phyloP scores from a whole-genome alignment of 37 sponge, comb jelly and placozoan genomes.

The Agelas oroides region DNA sequence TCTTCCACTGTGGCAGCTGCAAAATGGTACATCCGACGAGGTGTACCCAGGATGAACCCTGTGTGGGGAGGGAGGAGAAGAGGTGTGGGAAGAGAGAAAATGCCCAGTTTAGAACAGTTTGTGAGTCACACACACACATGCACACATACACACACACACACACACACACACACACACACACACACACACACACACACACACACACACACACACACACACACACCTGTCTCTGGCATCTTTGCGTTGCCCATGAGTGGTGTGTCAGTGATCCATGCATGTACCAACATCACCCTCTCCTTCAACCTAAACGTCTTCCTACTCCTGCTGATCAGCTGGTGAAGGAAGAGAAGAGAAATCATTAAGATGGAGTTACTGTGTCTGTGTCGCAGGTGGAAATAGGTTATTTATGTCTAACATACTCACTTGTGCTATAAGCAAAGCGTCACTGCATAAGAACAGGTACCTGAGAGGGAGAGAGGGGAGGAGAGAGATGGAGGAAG shows the following conservation, averaged over 20 bases:
- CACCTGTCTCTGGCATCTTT: slow-evolving; percentile 15
- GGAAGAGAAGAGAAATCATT: too few species aligned
- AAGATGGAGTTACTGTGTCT: too few species aligned
- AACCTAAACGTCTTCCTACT: slow-evolving; percentile 62
- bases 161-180: too few species aligned
- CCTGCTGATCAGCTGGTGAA: slow-evolving; percentile 41
- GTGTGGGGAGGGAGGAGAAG: neutral
- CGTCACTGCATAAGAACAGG: slow-evolving; percentile 80
- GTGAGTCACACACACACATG: too few species aligned
- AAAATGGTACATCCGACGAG: slow-evolving; percentile 65
- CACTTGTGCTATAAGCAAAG: slow-evolving; percentile 82
- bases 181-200: too few species aligned
- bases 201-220: too few species aligned
- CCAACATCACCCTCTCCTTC: slow-evolving; percentile 74
- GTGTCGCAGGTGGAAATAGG: too few species aligned
- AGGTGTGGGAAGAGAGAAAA: neutral
- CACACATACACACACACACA: too few species aligned
- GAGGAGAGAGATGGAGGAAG: neutral
- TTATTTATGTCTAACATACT: too few species aligned
- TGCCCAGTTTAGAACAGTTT: too few species aligned
- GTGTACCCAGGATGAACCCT: slow-evolving; percentile 81
- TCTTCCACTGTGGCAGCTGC: slow-evolving; percentile 47
- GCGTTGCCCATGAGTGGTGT: slow-evolving; percentile 3
- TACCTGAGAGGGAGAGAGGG: slow-evolving; percentile 16
- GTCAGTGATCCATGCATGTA: slow-evolving; percentile 85